A percentile compares a stretch with the other conserved stretches of the same genome.
phyloP scores from a whole-genome alignment of 2,113 vertebrate species.

The Shinisaurus crocodilurus region DNA sequence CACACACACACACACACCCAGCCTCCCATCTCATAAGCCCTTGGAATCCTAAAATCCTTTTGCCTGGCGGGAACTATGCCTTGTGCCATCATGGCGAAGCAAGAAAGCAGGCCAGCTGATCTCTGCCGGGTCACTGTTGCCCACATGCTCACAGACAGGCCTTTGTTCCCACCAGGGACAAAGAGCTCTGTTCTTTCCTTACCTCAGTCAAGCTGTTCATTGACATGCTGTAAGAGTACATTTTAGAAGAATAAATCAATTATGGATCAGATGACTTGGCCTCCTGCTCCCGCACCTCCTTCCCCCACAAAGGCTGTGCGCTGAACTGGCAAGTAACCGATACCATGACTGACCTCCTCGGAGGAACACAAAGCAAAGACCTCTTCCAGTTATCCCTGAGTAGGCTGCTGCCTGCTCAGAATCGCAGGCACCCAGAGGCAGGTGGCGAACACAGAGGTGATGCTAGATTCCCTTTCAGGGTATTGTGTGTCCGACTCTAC shows the following conservation, averaged over 20 bases:
- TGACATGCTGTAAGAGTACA: conserved; percentile 37
- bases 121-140: conserved; percentile 59
- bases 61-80: conserved; percentile 65
- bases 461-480: neutral
- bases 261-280: conserved; percentile 45
- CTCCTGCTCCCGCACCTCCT: neutral
- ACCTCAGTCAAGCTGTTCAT: conserved; percentile 58
- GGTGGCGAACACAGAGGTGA: neutral
- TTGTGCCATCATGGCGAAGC: conserved; percentile 72
- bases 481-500: neutral
- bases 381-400: neutral
- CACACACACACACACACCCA: no score
- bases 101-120: conserved; percentile 78
- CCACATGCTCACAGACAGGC: conserved; percentile 59
- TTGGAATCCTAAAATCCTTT: conserved; percentile 55
- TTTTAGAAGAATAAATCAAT: conserved; percentile 62
- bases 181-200: conserved; percentile 76
- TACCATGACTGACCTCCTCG: accelerated
- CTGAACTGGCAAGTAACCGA: accelerated
- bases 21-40: conserved; percentile 51
- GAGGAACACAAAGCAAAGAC: neutral
- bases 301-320: neutral
- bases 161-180: conserved; percentile 73
- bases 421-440: neutral
- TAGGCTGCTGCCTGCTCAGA: accelerated